Base-by-base conservation (phyloP, 1,140 invertebrate genomes). In the Limonius californicus region DNA sequence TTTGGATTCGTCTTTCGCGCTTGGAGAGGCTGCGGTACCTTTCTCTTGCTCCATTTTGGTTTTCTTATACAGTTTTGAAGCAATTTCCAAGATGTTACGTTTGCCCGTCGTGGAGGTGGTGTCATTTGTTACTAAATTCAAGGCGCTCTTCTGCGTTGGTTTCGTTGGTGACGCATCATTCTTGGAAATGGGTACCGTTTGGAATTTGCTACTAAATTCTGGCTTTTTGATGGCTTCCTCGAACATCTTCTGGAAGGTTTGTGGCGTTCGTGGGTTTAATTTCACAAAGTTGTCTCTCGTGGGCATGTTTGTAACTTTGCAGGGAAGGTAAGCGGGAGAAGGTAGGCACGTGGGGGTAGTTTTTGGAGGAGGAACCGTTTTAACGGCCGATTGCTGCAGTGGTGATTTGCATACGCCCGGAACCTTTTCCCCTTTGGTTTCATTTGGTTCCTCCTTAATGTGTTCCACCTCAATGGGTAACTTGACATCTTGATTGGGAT, bases 181-280 rank as follows among this genome's bases (percentile, higher is more conserved):
- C 30, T 23, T 55, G 7, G 2, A 15, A 4, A 55, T n/a, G 1
- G 53, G 11, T 4, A 32, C 4, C 4, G 53, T 55, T 55, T 55
- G 20, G 18, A 27, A 32, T 55, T 55, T 55, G 4, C n/a, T 27
- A 19, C 9, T 32, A 8, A 27, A 23, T 55, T 55, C 27, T 32
- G 53, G 53, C 53, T 75, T 75, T 53, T 73, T 75, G 0, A 77
- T 64, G 0, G 70, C 67, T 50, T 77, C 74, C 47, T 77, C 75
- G 55, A 77, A 77, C 61, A 77, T 76, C 47, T 74, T 77, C 59
- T 76, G 74, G 53, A 75, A 77, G 8, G 69, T 72, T 21, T 72
- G 70, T 11, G 63, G 61, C 1, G 68, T 64, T 43, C 63, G 61
- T 11, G 64, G 66, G 45, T 54, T 65, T 9, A 65, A 16, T 23